Evolutionary conservation across 2,888 invertebrate species (phyloP), one percentile per base, ranked within the genome.

Genomic region (Rhogogaster chlorosoma): DNA sequence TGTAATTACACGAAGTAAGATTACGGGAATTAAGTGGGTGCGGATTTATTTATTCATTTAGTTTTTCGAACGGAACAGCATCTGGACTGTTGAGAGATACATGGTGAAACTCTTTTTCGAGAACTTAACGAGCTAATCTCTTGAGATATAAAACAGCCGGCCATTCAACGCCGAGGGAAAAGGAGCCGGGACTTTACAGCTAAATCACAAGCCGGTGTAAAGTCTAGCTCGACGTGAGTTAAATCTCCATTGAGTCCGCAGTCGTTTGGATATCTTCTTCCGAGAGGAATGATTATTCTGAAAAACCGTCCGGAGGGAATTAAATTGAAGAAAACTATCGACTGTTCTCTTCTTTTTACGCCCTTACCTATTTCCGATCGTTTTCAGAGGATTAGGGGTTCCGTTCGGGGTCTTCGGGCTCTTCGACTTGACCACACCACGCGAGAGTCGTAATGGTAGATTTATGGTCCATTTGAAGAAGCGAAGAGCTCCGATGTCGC

Each of bases 391-490:
- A 64, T 12, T 18, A 15, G 15, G 7, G 67, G 15, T 7, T 18
- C 4, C 3, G 15, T 32, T 29, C 6, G 32, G 7, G 32, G 67
- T 32, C 18, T 22, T 26, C 2, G 67, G 32, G 22, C 12, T 29
- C 18, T 32, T 4, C 18, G 29, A n/a, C 77, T 77, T 77, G 77
- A 53, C 85, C 86, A 84, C 87, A 83, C 53, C 10, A n/a, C 32
- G 84, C 64, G 85, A 64, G 84, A 86, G 88, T 88, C 87, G 89
- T 90, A 91, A 89, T 75, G 78, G 22, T 82, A 84, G 85, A 91
- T 91, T 91, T 91, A 91, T 88, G 89, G 86, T 75, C 87, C 85
- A 87, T 88, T 89, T 87, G 86, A 85, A 86, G 86, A 82, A 86
- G 88, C 88, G 85, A 89, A 88, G 85, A 85, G 86, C 88, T 85